Conservation (phyloP, 2,797 vertebrate species). For the Hemitrygon akajei region DNA sequence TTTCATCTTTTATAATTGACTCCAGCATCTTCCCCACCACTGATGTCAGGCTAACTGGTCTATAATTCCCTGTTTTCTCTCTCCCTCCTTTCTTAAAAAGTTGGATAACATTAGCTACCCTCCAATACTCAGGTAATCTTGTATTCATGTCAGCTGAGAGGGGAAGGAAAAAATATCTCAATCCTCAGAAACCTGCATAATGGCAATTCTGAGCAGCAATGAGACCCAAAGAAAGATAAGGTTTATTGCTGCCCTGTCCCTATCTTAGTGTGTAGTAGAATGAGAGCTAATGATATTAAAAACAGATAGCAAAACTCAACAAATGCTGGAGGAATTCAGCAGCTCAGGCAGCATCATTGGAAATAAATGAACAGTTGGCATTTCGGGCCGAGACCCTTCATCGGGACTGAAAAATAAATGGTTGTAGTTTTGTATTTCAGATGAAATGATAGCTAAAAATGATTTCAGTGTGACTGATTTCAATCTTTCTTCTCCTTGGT, state of each 20-base stretch:
- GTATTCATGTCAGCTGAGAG: background rate
- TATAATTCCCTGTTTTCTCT: too few relatives aligned
- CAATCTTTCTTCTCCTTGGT: slow-evolving; percentile 5
- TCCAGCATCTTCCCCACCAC: too few relatives aligned
- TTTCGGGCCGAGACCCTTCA: too few relatives aligned
- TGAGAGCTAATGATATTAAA: background rate
- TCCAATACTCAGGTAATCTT: too few relatives aligned
- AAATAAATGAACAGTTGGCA: too few relatives aligned
- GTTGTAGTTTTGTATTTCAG: background rate
- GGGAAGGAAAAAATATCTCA: background rate
- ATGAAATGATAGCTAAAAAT: background rate
- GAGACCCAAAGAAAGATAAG: background rate
- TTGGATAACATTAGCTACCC: too few relatives aligned
- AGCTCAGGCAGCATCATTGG: too few relatives aligned
- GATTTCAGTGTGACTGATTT: background rate
- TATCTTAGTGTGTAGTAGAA: background rate
- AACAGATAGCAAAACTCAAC: too few relatives aligned
- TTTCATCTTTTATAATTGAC: too few relatives aligned
- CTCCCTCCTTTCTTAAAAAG: too few relatives aligned
- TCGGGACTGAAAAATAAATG: background rate
- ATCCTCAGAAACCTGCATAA: background rate
- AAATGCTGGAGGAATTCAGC: too few relatives aligned
- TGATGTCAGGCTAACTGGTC: too few relatives aligned
- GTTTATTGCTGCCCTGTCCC: background rate
- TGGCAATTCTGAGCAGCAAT: background rate